A percentile compares a stretch with the other conserved stretches of the same genome.
phyloP scores from a whole-genome alignment of 2,797 vertebrate genomes.

The Cichlasoma orientale region DNA sequence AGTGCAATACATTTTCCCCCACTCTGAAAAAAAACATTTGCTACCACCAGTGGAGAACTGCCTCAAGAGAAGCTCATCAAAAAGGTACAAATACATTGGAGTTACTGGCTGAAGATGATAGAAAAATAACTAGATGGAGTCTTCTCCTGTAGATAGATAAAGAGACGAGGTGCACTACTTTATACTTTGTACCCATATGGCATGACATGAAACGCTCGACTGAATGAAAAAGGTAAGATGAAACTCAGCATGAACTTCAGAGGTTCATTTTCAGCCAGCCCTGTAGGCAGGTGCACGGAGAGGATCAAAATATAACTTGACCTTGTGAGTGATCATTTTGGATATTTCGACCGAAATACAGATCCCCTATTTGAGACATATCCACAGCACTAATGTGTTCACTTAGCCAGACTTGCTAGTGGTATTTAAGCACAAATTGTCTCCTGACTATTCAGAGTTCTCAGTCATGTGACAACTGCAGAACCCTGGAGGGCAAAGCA shows the following conservation, averaged over 20 bases:
- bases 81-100: conserved; percentile 6
- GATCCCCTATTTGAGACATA: background rate
- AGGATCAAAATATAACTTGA: background rate
- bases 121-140: conserved; percentile 17
- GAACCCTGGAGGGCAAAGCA: background rate
- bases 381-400: background rate
- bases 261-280: conserved; percentile 3
- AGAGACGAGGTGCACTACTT: background rate
- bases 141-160: conserved; percentile 8
- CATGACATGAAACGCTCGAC: background rate
- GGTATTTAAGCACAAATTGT: background rate
- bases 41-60: background rate
- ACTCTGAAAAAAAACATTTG: conserved; percentile 15
- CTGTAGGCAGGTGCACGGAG: background rate
- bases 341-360: background rate
- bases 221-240: conserved; percentile 14
- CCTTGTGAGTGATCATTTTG: background rate
- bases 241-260: background rate
- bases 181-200: background rate
- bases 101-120: conserved; percentile 14
- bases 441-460: background rate
- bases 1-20: background rate
- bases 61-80: conserved; percentile 10
- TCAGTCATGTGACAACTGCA: conserved; percentile 1
- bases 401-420: background rate